phyloP scores from a whole-genome alignment of 2,113 vertebrate genomes.

The Megalops atlanticus region DNA sequence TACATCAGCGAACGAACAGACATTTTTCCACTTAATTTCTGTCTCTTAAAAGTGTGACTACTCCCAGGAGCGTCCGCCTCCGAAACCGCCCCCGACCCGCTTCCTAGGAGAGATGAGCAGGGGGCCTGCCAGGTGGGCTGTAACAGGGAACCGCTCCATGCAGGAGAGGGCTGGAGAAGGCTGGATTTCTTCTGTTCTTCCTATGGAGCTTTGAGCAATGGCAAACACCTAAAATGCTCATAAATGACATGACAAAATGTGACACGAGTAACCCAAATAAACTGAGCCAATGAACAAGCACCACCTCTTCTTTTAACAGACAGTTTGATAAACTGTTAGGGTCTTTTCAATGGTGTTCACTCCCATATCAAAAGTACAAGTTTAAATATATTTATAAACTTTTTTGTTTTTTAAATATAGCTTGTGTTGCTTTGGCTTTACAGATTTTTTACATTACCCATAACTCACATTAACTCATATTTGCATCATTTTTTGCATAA shows the following conservation, averaged over 20 bases:
- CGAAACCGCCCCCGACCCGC: slow-evolving; percentile 53
- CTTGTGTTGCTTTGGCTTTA: no score
- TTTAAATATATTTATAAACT: no score
- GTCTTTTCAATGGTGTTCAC: neutral
- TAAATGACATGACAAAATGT: neutral
- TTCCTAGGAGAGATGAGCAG: slow-evolving; percentile 57
- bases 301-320: neutral
- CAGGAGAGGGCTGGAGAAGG: slow-evolving; percentile 43
- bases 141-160: slow-evolving; percentile 50
- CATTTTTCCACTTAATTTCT: slow-evolving; percentile 77
- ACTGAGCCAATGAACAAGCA: neutral
- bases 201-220: neutral
- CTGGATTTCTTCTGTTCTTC: no score
- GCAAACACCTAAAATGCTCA: neutral
- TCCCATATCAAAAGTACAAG: neutral
- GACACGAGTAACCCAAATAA: neutral
- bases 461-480: neutral
- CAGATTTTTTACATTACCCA: no score
- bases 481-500: neutral
- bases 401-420: no score
- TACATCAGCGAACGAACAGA: slow-evolving; percentile 76
- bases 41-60: slow-evolving; percentile 74
- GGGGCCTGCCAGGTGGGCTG: slow-evolving; percentile 57
- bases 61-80: slow-evolving; percentile 57
- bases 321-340: neutral